A percentile compares a stretch with the other conserved stretches of the same genome.
Conservation (phyloP, 92 coral and sea anemone genomes). For the Paramuricea clavata region DNA sequence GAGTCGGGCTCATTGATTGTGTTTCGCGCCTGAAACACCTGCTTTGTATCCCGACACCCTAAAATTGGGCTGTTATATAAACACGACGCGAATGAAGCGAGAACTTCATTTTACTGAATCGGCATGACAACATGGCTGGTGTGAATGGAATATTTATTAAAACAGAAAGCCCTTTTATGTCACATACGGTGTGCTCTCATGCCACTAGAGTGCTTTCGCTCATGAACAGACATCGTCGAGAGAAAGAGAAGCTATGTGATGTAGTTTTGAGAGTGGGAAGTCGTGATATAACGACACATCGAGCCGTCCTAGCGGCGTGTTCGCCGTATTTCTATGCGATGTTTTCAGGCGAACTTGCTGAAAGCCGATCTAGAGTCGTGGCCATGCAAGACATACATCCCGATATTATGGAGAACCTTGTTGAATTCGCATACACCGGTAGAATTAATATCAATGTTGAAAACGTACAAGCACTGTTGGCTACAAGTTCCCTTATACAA, state of each 20-base stretch:
- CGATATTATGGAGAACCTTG: conserved; percentile 80
- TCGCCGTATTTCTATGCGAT: conserved; percentile 97
- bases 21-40: too few relatives aligned
- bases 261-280: conserved; percentile 94
- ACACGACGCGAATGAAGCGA: too few relatives aligned
- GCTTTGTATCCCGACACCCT: neutral
- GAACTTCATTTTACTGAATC: neutral
- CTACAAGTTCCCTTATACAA: conserved; percentile 89
- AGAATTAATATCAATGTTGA: conserved; percentile 87
- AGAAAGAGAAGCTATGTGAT: conserved; percentile 93
- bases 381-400: conserved; percentile 94
- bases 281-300: conserved; percentile 85
- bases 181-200: conserved; percentile 65
- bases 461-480: conserved; percentile 86
- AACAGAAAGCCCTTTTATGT: conserved; percentile 30
- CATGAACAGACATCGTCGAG: conserved; percentile 95
- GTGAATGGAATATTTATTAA: conserved; percentile 35
- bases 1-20: too few relatives aligned
- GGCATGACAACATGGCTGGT: conserved; percentile 52
- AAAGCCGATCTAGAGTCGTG: conserved; percentile 93
- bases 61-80: neutral
- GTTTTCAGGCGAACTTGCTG: conserved; percentile 96
- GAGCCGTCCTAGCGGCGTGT: conserved; percentile 95
- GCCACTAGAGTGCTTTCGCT: conserved; percentile 78
- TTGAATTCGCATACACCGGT: conserved; percentile 96